phyloP scores from a whole-genome alignment of 1,140 invertebrate genomes.

The Wasmannia auropunctata region DNA sequence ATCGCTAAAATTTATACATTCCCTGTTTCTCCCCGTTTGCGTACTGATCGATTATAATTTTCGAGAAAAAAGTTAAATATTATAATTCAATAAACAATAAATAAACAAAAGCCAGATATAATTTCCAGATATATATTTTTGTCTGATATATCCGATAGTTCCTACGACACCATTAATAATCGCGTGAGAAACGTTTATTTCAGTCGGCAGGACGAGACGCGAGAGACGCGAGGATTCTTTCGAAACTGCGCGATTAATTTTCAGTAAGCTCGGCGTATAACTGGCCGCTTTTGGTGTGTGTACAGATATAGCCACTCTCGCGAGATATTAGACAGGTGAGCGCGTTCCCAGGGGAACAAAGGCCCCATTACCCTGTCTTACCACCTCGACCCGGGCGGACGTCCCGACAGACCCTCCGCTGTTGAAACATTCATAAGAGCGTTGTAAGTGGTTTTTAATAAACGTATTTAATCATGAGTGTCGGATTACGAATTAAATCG shows the following conservation, averaged over 20 bases:
- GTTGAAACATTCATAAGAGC: constrained; percentile 81
- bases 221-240: constrained; percentile 62
- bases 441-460: constrained; percentile 82
- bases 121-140: constrained; percentile 14
- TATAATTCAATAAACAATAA: neutral
- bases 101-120: neutral
- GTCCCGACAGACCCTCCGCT: constrained; percentile 67
- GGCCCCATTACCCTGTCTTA: constrained; percentile 79
- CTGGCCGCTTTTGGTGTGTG: constrained; percentile 71
- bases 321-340: constrained; percentile 83
- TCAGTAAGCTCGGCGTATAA: constrained; percentile 71
- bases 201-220: constrained; percentile 13
- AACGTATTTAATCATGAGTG: constrained; percentile 82
- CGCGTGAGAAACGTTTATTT: constrained; percentile 53
- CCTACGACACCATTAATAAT: constrained; percentile 39
- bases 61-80: neutral
- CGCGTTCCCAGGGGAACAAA: constrained; percentile 83
- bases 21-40: neutral
- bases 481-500: constrained; percentile 77
- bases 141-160: neutral
- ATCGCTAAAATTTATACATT: neutral
- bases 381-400: constrained; percentile 68
- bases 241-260: constrained; percentile 77
- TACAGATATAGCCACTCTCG: constrained; percentile 78
- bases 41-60: neutral